These are phyloP conservation scores for Rhingia rostrata DNA, from an alignment of 2,888 invertebrate species.

Conservation along the genomic window DNA sequence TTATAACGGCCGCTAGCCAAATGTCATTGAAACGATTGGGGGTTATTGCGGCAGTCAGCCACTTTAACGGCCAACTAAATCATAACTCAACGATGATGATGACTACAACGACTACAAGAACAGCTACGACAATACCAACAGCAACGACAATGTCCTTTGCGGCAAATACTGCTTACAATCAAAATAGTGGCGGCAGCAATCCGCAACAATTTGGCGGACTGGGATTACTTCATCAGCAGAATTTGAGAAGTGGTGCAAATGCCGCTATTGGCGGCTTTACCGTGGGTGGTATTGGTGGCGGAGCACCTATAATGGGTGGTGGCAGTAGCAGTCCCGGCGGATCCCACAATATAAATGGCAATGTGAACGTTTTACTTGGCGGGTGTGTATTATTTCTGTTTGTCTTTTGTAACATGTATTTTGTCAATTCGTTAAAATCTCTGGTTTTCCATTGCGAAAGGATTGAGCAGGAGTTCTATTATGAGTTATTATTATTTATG, in stretches of 20 bases:
- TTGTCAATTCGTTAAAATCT: conserved; percentile 28
- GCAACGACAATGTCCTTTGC: conserved; percentile 63
- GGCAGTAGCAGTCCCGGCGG: conserved; percentile 76
- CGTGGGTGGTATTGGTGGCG: conserved; percentile 74
- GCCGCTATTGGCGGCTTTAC: conserved; percentile 51
- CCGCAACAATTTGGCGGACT: conserved; percentile 82
- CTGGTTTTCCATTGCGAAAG: not conserved
- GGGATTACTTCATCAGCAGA: conserved; percentile 80
- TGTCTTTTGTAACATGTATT: conserved; percentile 20
- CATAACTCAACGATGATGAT: conserved; percentile 74
- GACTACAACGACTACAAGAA: conserved; percentile 72
- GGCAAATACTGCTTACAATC: conserved; percentile 53
- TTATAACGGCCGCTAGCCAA: conserved; percentile 67
- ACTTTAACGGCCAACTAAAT: conserved; percentile 78
- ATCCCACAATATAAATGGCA: conserved; percentile 83
- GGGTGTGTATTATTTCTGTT: conserved; percentile 85
- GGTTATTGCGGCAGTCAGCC: conserved; percentile 81
- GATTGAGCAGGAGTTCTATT: not conserved
- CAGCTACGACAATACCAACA: conserved; percentile 62
- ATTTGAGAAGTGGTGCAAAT: conserved; percentile 76
- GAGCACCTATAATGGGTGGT: conserved; percentile 76
- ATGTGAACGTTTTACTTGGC: conserved; percentile 89
- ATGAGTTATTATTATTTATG: no score
- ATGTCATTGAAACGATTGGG: conserved; percentile 89
- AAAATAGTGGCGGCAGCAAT: conserved; percentile 83